Base-by-base conservation (phyloP, 2,113 vertebrate species). In the Eulemur rufifrons region DNA sequence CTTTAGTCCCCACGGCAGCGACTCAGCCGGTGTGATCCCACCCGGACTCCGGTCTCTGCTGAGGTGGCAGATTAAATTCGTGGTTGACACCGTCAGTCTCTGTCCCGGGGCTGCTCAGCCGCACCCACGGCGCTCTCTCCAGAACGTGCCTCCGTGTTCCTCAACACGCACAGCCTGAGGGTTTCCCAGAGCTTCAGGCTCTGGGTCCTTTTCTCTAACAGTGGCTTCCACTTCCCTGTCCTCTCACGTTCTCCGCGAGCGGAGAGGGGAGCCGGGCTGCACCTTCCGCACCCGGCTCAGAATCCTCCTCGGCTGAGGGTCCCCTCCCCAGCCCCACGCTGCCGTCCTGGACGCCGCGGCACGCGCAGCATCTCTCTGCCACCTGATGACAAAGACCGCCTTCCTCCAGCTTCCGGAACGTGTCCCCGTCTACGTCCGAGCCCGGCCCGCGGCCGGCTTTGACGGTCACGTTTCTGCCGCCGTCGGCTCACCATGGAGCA, bases 401-500 rank as follows among this genome's bases (percentile, higher is more conserved):
- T 64, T 54, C 29, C 56, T 29, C 25, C 17, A 14, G 47, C n/a
- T 54, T 56, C 37, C 32, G 81, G 23, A 23, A 9, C 39, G 45
- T 1, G 5, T 61, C 61, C 13, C 50, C 10, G 5, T 20, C 61
- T 42, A 12, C 14, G 4, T 11, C 3, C 9, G 64, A 61, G 39
- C 39, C 32, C 25, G 59, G 23, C 14, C 21, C 68, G 32, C 7
- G 12, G 14, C 17, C 47, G 2, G 11, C 21, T 6, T n/a, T 15
- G 10, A 66, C 8, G 29, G 21, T 21, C 37, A 15, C 1, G 0
- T 76, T 84, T 76, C 42, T 47, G 23, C 17, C 52, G 3, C 50
- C 14, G 5, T n/a, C 32, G 39, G 39, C 10, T 42, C 14, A 2
- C 52, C 52, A 9, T 2, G 3, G 6, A 21, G 20, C 3, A 4